A percentile compares a stretch with the other conserved stretches of the same genome.
Conservation (phyloP, 2,113 vertebrate species). For the Hassar affinis region DNA sequence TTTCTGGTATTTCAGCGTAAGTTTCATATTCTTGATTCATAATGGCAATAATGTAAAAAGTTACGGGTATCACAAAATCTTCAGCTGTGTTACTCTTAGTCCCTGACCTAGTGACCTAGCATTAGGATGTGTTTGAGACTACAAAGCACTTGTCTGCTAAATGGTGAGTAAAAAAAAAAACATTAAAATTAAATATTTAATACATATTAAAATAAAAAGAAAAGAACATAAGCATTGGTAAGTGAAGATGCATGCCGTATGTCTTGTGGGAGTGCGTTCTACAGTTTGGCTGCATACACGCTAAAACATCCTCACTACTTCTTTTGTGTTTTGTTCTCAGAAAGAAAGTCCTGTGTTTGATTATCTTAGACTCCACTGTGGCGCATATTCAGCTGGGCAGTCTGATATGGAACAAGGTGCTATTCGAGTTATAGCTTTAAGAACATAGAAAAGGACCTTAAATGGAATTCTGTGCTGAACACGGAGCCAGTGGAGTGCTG, state of each 20-base stretch:
- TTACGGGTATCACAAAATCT: not conserved
- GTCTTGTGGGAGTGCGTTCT: not conserved
- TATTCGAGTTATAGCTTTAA: not conserved
- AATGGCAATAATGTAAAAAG: not conserved
- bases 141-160: not conserved
- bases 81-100: not conserved
- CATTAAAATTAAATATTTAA: not conserved
- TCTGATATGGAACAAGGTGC: not conserved
- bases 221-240: not conserved
- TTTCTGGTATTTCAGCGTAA: no score
- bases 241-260: not conserved
- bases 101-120: not conserved
- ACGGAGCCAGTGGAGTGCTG: not conserved
- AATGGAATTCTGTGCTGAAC: not conserved
- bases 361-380: not conserved
- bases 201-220: not conserved
- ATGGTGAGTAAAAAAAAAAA: not conserved
- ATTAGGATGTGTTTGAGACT: not conserved
- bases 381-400: not conserved
- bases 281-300: not conserved
- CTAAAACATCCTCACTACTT: not conserved
- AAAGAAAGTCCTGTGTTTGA: not conserved
- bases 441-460: not conserved
- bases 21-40: not conserved
- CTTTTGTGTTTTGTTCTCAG: not conserved